phyloP scores from a whole-genome alignment of 1,140 invertebrate genomes.

The Bombus terrestris region DNA sequence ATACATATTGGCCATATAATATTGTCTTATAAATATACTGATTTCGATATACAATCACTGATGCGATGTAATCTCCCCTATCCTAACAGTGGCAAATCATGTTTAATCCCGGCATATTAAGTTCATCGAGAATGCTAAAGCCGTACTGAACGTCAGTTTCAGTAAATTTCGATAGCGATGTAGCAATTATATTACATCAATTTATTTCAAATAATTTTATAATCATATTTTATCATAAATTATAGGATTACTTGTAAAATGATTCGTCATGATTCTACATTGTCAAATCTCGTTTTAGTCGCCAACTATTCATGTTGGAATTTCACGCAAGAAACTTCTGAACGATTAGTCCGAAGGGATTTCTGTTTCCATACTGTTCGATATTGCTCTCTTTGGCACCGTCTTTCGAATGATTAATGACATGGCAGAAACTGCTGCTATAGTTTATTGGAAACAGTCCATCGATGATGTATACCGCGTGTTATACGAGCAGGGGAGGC shows the following conservation, averaged over 20 bases:
- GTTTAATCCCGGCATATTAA: not conserved
- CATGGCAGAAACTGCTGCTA: not conserved
- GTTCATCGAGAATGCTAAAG: not conserved
- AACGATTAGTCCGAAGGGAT: constrained; percentile 16
- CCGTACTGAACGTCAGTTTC: not conserved
- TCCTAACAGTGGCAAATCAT: too few species aligned
- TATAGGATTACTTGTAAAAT: too few species aligned
- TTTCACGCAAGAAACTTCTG: not conserved
- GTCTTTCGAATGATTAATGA: constrained; percentile 18
- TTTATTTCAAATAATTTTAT: too few species aligned
- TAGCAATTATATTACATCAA: too few species aligned
- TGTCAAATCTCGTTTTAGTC: not conserved
- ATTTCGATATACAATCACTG: not conserved
- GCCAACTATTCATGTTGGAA: not conserved
- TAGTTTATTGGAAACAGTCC: constrained; percentile 28
- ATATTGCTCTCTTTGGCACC: constrained; percentile 1
- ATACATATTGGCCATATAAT: too few species aligned
- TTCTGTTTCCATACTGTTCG: constrained; percentile 11
- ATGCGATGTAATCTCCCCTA: too few species aligned
- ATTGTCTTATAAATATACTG: not conserved
- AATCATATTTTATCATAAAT: too few species aligned
- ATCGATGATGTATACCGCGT: constrained; percentile 22
- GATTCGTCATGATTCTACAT: not conserved
- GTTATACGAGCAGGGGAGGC: not conserved
- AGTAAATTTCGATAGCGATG: not conserved